phyloP scores from a whole-genome alignment of 2,113 vertebrate species.

The Spizaetus ornatus region DNA sequence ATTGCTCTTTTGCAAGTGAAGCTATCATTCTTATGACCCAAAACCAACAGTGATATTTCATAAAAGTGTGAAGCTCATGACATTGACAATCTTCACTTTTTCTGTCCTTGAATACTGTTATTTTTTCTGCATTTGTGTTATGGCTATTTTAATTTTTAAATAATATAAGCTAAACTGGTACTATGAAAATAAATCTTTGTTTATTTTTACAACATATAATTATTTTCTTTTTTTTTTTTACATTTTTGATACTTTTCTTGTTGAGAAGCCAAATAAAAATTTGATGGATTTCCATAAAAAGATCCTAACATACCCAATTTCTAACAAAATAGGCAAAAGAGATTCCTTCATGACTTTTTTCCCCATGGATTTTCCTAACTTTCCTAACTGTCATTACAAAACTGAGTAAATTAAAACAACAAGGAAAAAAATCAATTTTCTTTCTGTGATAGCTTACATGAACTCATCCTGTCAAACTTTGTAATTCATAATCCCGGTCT shows the following conservation, averaged over 20 bases:
- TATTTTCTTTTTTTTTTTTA: background rate
- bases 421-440: background rate
- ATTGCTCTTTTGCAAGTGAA: slow-evolving; percentile 8
- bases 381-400: background rate
- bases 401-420: background rate
- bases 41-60: slow-evolving; percentile 23
- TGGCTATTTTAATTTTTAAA: background rate
- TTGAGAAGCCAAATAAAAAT: background rate
- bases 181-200: background rate
- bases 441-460: background rate
- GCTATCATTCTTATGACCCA: background rate
- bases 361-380: background rate
- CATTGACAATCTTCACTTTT: background rate
- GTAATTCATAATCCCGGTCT: background rate
- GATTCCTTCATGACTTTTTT: background rate
- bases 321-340: background rate
- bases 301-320: accelerated
- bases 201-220: background rate
- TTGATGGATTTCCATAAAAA: background rate
- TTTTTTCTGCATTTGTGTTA: background rate
- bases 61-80: background rate
- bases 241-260: background rate
- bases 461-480: background rate
- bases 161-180: background rate
- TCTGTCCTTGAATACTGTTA: background rate